Conservation (phyloP, 1,140 invertebrate species). For the Reticulitermes speratus region DNA sequence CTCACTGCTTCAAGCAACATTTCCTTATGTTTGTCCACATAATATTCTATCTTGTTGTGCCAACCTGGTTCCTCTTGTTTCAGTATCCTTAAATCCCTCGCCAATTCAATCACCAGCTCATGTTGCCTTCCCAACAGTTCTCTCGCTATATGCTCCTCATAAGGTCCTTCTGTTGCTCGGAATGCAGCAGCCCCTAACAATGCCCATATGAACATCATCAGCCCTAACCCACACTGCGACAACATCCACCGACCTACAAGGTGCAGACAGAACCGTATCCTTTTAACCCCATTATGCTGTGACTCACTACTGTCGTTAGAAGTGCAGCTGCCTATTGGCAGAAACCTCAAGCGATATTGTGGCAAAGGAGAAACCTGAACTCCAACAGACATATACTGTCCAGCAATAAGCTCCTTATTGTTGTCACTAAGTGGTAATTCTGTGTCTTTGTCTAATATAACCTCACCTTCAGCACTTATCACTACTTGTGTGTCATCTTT, state of each 20-base stretch:
- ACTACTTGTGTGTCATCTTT: background rate
- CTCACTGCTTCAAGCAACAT: constrained; percentile 53
- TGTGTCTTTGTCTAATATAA: background rate
- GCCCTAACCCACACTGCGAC: constrained; percentile 52
- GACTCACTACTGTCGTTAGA: background rate
- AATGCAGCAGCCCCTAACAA: constrained; percentile 58
- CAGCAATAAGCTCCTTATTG: background rate
- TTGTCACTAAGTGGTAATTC: background rate
- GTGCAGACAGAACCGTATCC: constrained; percentile 39
- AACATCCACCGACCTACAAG: constrained; percentile 45
- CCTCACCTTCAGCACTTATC: background rate
- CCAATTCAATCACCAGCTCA: constrained; percentile 48
- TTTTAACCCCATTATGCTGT: constrained; percentile 29
- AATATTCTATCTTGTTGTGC: constrained; percentile 53
- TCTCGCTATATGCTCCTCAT: constrained; percentile 17
- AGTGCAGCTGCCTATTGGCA: constrained; percentile 38
- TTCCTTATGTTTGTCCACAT: constrained; percentile 54
- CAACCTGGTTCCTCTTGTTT: constrained; percentile 45
- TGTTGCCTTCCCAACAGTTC: constrained; percentile 47
- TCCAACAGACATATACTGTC: background rate
- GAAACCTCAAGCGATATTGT: constrained; percentile 30
- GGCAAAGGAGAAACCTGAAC: constrained; percentile 23
- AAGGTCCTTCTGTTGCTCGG: constrained; percentile 53
- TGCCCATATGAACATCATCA: constrained; percentile 55
- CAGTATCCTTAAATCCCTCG: constrained; percentile 46